A percentile compares a stretch with the other conserved stretches of the same genome.
Evolutionary conservation across 2,113 vertebrate species (phyloP).

Genomic region (Butorides virescens): DNA sequence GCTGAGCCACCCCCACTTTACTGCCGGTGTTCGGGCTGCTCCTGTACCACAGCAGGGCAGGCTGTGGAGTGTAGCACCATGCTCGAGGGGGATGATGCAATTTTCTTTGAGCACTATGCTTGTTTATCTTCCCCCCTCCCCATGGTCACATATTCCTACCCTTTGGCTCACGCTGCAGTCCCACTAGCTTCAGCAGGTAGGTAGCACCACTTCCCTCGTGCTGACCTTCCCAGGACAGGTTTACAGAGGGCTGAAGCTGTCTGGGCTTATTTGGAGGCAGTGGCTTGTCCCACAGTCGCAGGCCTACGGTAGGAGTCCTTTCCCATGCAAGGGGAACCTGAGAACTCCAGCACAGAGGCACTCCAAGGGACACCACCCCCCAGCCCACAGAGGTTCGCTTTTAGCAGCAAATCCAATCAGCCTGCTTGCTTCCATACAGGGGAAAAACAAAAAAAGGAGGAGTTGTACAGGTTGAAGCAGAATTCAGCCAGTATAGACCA

Average conservation of each 20-base stretch:
- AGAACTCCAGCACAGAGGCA: not conserved
- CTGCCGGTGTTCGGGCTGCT: rapidly evolving
- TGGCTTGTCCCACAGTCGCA: not conserved
- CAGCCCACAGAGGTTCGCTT: rapidly evolving
- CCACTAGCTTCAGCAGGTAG: not conserved
- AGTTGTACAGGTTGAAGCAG: not conserved
- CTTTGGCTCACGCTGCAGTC: not conserved
- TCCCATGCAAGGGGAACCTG: not conserved
- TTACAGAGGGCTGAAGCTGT: not conserved
- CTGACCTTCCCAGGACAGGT: not conserved
- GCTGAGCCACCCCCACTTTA: not conserved
- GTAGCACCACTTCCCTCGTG: not conserved
- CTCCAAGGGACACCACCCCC: not conserved
- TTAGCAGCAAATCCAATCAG: not conserved
- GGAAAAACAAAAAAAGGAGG: not conserved
- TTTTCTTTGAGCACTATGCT: not conserved
- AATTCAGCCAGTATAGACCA: not conserved
- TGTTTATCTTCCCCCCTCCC: not conserved
- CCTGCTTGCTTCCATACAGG: not conserved
- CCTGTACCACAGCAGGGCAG: not conserved
- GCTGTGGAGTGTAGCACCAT: not conserved
- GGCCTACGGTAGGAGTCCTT: not conserved
- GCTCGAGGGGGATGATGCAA: rapidly evolving
- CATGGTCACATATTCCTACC: not conserved
- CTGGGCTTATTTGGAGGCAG: not conserved